Base-by-base conservation (phyloP, 2,888 invertebrate species). In the Piscicola geometra region DNA sequence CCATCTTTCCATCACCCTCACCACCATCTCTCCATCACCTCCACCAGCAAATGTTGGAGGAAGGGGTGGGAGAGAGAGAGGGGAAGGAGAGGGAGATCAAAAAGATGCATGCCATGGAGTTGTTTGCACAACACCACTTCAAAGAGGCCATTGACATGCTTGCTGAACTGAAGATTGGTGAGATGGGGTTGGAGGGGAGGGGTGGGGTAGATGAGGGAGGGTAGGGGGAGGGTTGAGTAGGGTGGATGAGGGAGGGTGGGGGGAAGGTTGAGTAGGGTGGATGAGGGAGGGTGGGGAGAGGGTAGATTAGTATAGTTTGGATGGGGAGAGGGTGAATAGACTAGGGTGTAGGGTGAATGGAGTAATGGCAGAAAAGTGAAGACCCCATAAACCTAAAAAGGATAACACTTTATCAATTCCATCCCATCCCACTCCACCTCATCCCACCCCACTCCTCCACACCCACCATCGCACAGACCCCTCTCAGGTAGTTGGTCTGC, bases 91-190 rank as follows among this genome's bases (percentile, higher is more conserved):
- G 91, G 78, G 91, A 93, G 82, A 97, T 99, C 81, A 93, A 94
- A 85, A 93, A 92, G 78, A 88, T 93, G 0, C 90, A 92, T 84
- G 99, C 98, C 0, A 90, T 93, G 82, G 92, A 97, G 84, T 87
- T 97, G 15, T 99, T 99, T 85, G 90, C 91, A 75, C 91, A 91
- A 82, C 93, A 92, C 83, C 89, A 92, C 81, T 99, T 93, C 84
- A 88, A 91, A 15, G 91, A 92, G 80, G 93, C 98, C 0, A 94
- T 99, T 92, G 90, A 90, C 75, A 91, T 95, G 82, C 98, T 98
- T 85, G 88, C 91, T 2, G 91, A 92, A 83, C 88, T 97, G 0
- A 91, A 91, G 81, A 95, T 94, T 2, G 89, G 89, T 88, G 82
- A 76, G 60, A 64, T 41, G 41, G 9, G 41, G 41, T 41, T n/a